These are phyloP conservation scores for Heliconius hortense DNA, from an alignment of 2,888 invertebrate species.

Conservation along the genomic window DNA sequence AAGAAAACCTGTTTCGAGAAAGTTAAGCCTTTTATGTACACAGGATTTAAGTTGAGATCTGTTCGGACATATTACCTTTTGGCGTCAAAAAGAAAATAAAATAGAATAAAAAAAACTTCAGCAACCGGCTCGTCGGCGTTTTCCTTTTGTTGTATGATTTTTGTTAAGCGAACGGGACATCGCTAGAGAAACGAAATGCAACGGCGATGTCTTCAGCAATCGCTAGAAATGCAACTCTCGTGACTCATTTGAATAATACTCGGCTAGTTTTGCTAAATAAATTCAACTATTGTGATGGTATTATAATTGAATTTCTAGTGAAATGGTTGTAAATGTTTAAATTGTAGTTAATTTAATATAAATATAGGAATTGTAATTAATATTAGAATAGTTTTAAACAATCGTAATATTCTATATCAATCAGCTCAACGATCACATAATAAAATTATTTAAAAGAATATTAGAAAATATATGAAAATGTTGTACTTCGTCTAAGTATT, in stretches of 20 bases:
- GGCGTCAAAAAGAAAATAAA: conserved; percentile 71
- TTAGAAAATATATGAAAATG: neutral
- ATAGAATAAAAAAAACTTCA: conserved; percentile 62
- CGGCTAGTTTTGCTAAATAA: conserved; percentile 20
- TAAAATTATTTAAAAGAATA: no score
- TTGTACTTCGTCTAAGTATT: neutral
- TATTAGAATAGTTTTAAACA: no score
- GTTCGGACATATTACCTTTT: conserved; percentile 70
- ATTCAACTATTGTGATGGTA: neutral
- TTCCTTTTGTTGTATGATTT: conserved; percentile 78
- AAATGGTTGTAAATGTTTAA: neutral
- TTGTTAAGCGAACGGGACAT: conserved; percentile 78
- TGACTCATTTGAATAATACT: conserved; percentile 47
- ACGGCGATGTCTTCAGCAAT: conserved; percentile 63
- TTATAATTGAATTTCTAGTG: neutral
- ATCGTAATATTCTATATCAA: no score
- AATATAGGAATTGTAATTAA: no score
- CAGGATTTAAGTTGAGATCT: conserved; percentile 70
- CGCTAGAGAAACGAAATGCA: conserved; percentile 80
- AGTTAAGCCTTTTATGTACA: conserved; percentile 80
- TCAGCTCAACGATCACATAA: no score
- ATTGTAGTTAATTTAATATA: no score
- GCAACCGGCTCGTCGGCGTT: conserved; percentile 80
- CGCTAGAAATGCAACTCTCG: conserved; percentile 52
- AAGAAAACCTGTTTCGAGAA: conserved; percentile 78